Evolutionary conservation across 2,888 invertebrate genomes (phyloP).

Genomic region (Orthonevra nobilis): DNA sequence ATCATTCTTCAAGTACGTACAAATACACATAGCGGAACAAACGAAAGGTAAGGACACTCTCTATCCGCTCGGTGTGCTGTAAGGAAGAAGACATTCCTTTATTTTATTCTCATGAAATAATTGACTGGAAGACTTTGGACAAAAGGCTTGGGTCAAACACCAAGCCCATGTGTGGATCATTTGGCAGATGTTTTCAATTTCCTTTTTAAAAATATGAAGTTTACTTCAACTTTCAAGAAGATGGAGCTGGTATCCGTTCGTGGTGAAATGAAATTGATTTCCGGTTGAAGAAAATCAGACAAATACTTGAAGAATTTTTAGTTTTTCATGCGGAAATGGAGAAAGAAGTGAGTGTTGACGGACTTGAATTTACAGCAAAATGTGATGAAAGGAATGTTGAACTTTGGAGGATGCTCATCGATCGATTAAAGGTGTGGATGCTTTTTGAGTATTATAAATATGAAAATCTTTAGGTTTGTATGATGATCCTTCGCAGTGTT

Average conservation of each 20-base stretch:
- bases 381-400: too few species aligned
- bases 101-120: slow-evolving; percentile 64
- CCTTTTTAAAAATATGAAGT: too few species aligned
- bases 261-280: slow-evolving; percentile 45
- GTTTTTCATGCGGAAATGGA: too few species aligned
- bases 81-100: slow-evolving; percentile 47
- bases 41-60: neutral
- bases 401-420: too few species aligned
- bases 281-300: slow-evolving; percentile 32
- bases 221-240: slow-evolving; percentile 12
- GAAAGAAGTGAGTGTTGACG: too few species aligned
- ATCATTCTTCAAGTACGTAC: slow-evolving; percentile 15
- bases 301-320: too few species aligned
- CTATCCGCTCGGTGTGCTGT: neutral
- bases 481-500: too few species aligned
- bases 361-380: too few species aligned
- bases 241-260: slow-evolving; percentile 32
- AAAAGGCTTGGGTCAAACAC: slow-evolving; percentile 24
- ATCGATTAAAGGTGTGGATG: too few species aligned
- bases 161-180: slow-evolving; percentile 7
- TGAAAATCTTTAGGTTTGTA: too few species aligned
- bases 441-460: too few species aligned
- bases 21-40: slow-evolving; percentile 3
- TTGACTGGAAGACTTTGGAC: slow-evolving; percentile 37
- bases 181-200: slow-evolving; percentile 53